phyloP scores from a whole-genome alignment of 2,888 invertebrate species.

The Heliconius erato region DNA sequence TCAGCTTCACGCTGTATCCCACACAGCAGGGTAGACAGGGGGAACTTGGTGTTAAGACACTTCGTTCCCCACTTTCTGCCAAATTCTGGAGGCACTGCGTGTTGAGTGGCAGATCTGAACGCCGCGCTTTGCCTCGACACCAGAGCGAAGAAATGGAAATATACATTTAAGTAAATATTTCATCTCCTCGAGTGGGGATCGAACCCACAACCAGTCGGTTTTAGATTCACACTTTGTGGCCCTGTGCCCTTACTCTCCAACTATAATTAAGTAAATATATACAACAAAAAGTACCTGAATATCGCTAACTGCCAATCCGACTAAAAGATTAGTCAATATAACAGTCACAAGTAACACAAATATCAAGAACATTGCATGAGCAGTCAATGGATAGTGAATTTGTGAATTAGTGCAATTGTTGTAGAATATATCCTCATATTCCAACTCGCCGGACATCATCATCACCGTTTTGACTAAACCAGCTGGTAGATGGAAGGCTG shows the following conservation, averaged over 20 bases:
- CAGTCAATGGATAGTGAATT: conserved; percentile 89
- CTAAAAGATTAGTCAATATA: conserved; percentile 92
- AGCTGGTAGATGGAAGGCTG: conserved; percentile 88
- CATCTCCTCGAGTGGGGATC: no score
- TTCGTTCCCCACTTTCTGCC: no score
- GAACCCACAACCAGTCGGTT: no score
- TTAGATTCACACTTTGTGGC: no score
- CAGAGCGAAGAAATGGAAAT: no score
- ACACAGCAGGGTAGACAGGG: no score
- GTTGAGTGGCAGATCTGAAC: no score
- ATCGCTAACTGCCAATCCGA: conserved; percentile 94
- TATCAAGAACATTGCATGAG: conserved; percentile 90
- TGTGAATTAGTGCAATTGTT: conserved; percentile 77
- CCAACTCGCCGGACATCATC: conserved; percentile 96
- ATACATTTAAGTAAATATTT: no score
- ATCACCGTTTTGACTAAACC: conserved; percentile 91
- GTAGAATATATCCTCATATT: conserved; percentile 94
- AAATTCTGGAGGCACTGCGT: no score
- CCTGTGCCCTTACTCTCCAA: neutral
- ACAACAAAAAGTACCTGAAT: conserved; percentile 85
- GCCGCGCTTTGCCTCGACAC: no score
- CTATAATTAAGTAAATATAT: neutral
- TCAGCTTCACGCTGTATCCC: no score
- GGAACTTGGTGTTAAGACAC: no score
- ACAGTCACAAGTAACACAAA: conserved; percentile 93